Conservation (phyloP, 2,113 vertebrate species). For the Ochotona princeps region DNA sequence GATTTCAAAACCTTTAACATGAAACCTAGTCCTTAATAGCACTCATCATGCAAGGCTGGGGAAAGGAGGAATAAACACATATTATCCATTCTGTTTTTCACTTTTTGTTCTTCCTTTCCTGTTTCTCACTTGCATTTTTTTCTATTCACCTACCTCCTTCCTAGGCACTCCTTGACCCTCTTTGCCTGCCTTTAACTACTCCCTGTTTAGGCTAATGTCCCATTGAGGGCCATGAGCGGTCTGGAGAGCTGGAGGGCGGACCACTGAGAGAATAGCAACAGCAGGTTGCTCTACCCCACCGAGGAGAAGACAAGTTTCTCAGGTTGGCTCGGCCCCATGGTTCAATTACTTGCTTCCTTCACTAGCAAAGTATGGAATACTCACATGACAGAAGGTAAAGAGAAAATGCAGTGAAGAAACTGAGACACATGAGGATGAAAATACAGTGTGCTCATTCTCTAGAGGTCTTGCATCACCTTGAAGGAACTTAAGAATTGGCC, state of each 20-base stretch:
- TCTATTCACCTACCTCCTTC: background rate
- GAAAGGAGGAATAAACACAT: background rate
- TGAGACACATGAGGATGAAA: background rate
- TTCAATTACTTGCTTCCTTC: background rate
- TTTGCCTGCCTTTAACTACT: background rate
- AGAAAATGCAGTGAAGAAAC: background rate
- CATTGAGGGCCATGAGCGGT: background rate
- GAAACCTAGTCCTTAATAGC: background rate
- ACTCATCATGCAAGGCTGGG: background rate
- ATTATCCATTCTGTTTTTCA: background rate
- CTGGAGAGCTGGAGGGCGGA: background rate
- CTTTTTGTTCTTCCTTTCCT: background rate
- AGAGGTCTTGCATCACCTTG: background rate
- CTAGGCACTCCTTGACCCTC: background rate
- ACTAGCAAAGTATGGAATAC: background rate
- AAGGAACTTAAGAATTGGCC: background rate
- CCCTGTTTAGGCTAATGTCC: background rate
- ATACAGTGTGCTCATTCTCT: background rate
- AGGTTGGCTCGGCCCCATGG: background rate
- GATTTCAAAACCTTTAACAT: background rate
- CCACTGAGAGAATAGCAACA: background rate
- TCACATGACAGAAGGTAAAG: background rate
- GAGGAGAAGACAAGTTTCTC: background rate
- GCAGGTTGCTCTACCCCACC: background rate
- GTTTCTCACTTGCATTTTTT: background rate